These are phyloP conservation scores for Ceratosolen solmsi DNA, from an alignment of 1,140 invertebrate species.

Conservation along the genomic window DNA sequence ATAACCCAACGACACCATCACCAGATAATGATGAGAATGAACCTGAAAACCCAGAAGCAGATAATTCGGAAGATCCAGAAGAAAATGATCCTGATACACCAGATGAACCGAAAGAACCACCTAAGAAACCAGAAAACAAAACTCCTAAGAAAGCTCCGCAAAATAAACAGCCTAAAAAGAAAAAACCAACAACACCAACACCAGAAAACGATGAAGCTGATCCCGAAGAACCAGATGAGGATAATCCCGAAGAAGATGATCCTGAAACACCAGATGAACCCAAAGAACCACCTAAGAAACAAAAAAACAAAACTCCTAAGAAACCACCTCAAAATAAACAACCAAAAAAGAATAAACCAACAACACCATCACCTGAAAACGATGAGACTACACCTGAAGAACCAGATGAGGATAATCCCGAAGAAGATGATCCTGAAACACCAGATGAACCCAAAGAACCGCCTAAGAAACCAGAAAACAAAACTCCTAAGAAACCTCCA, in stretches of 20 bases:
- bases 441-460: background rate
- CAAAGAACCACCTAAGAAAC: no score
- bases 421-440: background rate
- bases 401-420: constrained; percentile 7
- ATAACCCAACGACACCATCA: background rate
- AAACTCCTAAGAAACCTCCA: background rate
- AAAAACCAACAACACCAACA: background rate
- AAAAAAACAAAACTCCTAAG: background rate
- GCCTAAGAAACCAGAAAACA: background rate
- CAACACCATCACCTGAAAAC: background rate
- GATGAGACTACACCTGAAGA: constrained; percentile 18
- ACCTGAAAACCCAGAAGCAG: constrained; percentile 12
- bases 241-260: background rate
- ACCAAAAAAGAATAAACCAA: constrained; percentile 2
- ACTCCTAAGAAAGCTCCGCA: background rate
- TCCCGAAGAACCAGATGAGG: no score
- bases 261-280: background rate
- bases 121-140: background rate
- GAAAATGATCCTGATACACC: background rate
- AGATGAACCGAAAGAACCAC: background rate
- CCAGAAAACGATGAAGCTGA: background rate
- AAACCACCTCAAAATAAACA: background rate
- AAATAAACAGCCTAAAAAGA: background rate
- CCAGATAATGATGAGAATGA: constrained; percentile 5
- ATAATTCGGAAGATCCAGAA: background rate